Conservation (phyloP, 2,888 invertebrate species). For the Cerceris ruficornis region DNA sequence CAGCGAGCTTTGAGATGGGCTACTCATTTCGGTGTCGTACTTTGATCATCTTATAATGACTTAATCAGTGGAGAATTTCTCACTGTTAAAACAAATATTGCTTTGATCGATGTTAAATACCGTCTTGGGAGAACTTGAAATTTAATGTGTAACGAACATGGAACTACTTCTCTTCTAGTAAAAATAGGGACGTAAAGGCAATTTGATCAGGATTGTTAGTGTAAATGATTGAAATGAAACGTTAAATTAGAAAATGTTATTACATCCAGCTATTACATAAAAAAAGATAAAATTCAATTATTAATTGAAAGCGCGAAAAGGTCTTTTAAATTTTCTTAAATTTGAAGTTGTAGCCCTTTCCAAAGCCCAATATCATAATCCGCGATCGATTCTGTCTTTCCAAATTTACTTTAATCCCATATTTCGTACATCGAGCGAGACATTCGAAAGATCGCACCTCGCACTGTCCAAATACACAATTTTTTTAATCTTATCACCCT, state of each 20-base stretch:
- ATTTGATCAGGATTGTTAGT: no score
- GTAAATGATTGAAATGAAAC: no score
- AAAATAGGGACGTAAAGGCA: no score
- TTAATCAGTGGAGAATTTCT: no score
- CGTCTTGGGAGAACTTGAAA: no score
- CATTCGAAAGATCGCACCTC: slow-evolving; percentile 64
- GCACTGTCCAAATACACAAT: slow-evolving; percentile 40
- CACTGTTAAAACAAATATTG: no score
- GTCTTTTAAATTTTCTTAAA: no score
- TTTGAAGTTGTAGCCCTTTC: slow-evolving; percentile 15
- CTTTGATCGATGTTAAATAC: no score
- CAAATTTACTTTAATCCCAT: slow-evolving; percentile 3
- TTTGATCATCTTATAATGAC: neutral
- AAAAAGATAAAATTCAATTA: neutral
- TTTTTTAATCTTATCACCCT: slow-evolving; percentile 55
- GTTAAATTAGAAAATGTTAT: no score
- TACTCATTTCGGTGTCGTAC: slow-evolving; percentile 24
- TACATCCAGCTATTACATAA: no score
- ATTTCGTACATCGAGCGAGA: slow-evolving; percentile 28
- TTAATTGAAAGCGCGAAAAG: neutral
- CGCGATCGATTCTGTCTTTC: slow-evolving; percentile 1
- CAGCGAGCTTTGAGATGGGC: slow-evolving; percentile 26
- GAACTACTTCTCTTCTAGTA: no score
- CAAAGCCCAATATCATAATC: neutral
- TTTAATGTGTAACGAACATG: no score